Percentiles rank a stretch among this genome's conserved stretches.
Conservation (phyloP, 2,888 invertebrate species). For the Falcaria lacertinaria region DNA sequence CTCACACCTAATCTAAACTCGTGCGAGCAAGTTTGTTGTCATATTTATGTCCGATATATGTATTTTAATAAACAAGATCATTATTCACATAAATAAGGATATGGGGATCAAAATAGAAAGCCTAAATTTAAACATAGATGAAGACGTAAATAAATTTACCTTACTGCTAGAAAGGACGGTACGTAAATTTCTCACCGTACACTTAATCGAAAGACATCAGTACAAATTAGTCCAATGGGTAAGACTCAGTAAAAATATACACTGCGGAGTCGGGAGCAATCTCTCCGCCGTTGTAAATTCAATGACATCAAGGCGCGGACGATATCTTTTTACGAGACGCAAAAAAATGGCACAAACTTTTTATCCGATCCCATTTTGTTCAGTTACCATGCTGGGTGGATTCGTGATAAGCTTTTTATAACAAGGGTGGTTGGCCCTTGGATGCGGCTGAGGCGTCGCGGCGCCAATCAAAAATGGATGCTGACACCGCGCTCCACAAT, state of each 20-base stretch:
- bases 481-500: not conserved
- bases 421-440: constrained; percentile 34
- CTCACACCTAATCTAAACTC: constrained; percentile 8
- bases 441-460: constrained; percentile 5
- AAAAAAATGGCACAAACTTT: constrained; percentile 54
- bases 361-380: constrained; percentile 62
- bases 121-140: too few species aligned
- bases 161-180: not conserved
- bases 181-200: not conserved
- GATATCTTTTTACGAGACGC: constrained; percentile 55
- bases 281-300: constrained; percentile 53
- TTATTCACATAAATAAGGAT: not conserved
- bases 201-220: not conserved
- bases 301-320: constrained; percentile 47
- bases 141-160: too few species aligned
- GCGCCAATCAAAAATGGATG: constrained; percentile 21
- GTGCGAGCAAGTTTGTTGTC: constrained; percentile 11
- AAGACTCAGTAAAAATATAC: constrained; percentile 28
- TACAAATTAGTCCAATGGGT: constrained; percentile 9
- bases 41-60: not conserved
- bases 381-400: constrained; percentile 55
- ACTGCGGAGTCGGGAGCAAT: constrained; percentile 39
- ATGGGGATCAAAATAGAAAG: too few species aligned
- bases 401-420: constrained; percentile 61
- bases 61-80: not conserved